Evolutionary conservation across 2,113 vertebrate genomes (phyloP).

Genomic region (Eulacestoma nigropectus): DNA sequence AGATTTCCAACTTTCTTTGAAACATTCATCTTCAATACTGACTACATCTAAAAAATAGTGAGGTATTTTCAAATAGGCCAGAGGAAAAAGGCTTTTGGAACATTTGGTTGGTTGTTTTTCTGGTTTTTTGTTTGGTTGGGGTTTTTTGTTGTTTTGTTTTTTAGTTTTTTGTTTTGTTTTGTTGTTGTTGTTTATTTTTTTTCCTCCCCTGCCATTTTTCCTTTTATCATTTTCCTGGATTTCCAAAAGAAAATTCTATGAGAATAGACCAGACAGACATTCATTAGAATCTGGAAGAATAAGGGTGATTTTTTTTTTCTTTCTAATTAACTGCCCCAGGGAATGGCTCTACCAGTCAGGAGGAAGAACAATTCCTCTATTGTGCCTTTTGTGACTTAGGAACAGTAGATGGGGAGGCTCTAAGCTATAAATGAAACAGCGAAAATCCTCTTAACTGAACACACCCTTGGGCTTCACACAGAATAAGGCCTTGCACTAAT

Average conservation of each 20-base stretch:
- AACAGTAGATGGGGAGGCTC: background rate
- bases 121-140: no score
- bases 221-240: slow-evolving; percentile 36
- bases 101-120: no score
- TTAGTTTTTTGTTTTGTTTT: no score
- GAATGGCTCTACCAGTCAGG: background rate
- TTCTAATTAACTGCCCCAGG: background rate
- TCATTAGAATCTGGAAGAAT: slow-evolving; percentile 27
- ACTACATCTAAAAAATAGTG: background rate
- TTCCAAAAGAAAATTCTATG: slow-evolving; percentile 10
- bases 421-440: slow-evolving; percentile 42
- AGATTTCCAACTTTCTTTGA: background rate
- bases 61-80: slow-evolving; percentile 5
- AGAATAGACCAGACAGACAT: background rate
- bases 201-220: background rate
- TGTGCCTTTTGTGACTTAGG: slow-evolving; percentile 18
- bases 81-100: background rate
- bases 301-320: background rate
- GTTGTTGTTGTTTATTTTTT: no score
- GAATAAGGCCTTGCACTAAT: slow-evolving; percentile 13
- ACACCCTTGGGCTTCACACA: slow-evolving; percentile 32
- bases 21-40: background rate
- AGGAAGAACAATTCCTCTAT: background rate
- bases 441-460: slow-evolving; percentile 45
- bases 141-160: no score